These are phyloP conservation scores for Bufo gargarizans DNA, from an alignment of 2,113 vertebrate species.

Conservation along the genomic window DNA sequence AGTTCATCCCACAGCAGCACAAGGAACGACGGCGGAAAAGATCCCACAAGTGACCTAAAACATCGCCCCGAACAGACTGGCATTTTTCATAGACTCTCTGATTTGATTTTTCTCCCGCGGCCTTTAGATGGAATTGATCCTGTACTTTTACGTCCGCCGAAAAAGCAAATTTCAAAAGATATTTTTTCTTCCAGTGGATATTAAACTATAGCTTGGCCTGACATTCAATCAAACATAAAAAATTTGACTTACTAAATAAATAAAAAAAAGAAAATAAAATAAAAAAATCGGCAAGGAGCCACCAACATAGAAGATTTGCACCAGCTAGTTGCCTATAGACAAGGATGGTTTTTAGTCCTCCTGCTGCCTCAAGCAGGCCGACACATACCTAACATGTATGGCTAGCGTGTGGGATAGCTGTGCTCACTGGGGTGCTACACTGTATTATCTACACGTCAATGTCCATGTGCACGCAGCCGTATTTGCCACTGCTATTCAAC, in stretches of 20 bases:
- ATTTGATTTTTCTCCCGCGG: conserved; percentile 24
- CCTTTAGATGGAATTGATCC: conserved; percentile 26
- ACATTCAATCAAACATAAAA: not conserved
- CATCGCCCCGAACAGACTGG: not conserved
- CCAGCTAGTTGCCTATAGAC: not conserved
- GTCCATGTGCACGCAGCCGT: too few relatives aligned
- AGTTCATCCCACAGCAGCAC: not conserved
- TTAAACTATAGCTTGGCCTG: not conserved
- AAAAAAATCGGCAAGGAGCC: not conserved
- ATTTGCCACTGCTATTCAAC: too few relatives aligned
- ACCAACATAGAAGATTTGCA: not conserved
- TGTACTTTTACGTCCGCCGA: conserved; percentile 20
- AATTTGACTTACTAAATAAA: not conserved
- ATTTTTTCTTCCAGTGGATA: not conserved
- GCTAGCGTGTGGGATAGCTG: too few relatives aligned
- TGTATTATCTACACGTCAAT: too few relatives aligned
- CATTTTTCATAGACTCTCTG: not conserved
- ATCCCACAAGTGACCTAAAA: not conserved
- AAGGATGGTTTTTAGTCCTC: not conserved
- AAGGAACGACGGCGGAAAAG: not conserved
- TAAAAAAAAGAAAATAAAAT: not conserved
- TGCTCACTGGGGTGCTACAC: too few relatives aligned
- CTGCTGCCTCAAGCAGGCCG: too few relatives aligned
- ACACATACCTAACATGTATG: too few relatives aligned
- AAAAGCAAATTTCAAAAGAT: not conserved